Evolutionary conservation across 1,140 invertebrate species (phyloP), one percentile per base, ranked within the genome.

Genomic region (Drosophila nannoptera): DNA sequence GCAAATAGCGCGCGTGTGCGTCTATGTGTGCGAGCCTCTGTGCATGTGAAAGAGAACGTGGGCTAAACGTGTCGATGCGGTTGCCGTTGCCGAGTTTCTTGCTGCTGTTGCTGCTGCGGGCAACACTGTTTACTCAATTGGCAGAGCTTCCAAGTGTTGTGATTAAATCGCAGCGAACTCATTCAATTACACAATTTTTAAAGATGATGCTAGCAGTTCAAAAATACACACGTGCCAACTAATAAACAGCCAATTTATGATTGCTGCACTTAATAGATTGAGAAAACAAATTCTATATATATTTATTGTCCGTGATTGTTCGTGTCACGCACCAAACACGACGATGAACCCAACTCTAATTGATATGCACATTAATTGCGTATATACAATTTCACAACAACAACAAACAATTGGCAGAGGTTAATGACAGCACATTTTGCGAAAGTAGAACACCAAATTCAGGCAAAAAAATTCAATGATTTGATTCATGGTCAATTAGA

Each of bases 171-270:
- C 60, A 50, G 9, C 52, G 35, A 56, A 14, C 36, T 35, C 53
- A 43, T 56, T 64, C 67, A 69, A 69, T 69, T 69, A 64, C 67
- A 64, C 67, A 64, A 69, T 63, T 64, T 64, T 36, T 43, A 50
- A 12, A 55, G 63, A 42, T 64, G 42, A 48, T 69, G 45, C 59
- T 36, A 6, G 12, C 6, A 33, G 42, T 33, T 32, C 12, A 12
- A 16, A 50, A 55, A 55, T 55, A 7, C 3, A 63, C 59, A 68
- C 66, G 59, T 68, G 59, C 32, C 59, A 35, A 38, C 22, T 62
- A 59, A 29, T 62, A 14, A 43, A 14, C 40, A 43, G n/a, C 40
- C 32, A 46, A 43, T 11, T 9, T 33, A 62, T 53, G 53, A 52
- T 35, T 12, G 32, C 1, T 35, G 32, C 22, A 31, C 11, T n/a